Conservation (phyloP, 2,113 vertebrate genomes). For the Saguinus midas region DNA sequence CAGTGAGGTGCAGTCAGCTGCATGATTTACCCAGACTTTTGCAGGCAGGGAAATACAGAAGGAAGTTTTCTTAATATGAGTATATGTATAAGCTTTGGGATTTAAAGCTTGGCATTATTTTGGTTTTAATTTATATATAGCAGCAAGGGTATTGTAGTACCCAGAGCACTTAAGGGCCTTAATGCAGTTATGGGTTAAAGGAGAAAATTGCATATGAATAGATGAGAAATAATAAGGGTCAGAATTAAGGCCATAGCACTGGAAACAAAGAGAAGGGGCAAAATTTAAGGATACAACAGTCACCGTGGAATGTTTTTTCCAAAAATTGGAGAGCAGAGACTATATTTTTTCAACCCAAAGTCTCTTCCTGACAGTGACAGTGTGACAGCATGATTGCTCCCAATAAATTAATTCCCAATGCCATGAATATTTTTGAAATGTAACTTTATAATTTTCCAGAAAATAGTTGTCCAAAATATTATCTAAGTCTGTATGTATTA, state of each 20-base stretch:
- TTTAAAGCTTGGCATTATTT: conserved; percentile 9
- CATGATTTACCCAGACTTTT: conserved; percentile 26
- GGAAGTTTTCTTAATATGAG: not conserved
- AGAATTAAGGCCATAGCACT: not conserved
- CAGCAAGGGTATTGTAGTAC: not conserved
- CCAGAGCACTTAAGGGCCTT: not conserved
- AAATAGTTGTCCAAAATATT: not conserved
- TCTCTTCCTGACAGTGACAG: not conserved
- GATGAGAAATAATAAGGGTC: not conserved
- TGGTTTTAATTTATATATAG: conserved; percentile 41
- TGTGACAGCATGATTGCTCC: not conserved
- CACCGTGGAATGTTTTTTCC: not conserved
- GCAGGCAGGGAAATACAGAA: not conserved
- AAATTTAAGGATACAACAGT: not conserved
- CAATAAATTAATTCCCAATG: conserved; percentile 21
- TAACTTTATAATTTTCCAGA: not conserved
- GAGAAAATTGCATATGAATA: not conserved
- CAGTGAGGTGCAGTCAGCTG: not conserved
- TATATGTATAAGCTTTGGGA: not conserved
- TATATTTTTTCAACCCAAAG: not conserved
- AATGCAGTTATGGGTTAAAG: not conserved
- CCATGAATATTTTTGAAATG: conserved; percentile 13
- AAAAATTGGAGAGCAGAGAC: not conserved
- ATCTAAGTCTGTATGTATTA: not conserved
- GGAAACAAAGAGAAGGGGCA: not conserved